Base-by-base conservation (phyloP, 2,797 vertebrate genomes). In the Microctenopoma steveboyesi region DNA sequence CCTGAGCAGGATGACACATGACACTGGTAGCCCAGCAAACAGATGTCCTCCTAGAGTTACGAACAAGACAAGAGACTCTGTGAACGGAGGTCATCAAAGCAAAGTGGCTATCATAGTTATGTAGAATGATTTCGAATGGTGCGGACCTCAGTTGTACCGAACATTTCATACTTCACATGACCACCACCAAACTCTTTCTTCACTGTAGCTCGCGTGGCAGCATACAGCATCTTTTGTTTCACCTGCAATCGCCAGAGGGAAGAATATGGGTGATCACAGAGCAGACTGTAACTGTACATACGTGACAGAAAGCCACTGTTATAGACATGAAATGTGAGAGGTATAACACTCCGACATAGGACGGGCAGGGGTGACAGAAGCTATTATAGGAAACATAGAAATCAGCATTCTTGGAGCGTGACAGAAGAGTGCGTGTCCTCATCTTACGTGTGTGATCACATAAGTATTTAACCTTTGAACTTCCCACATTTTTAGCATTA, bases 181-280 rank as follows among this genome's bases (percentile, higher is more conserved):
- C 98, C 98, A 0, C 98, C 98, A 0, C 98, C 98, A 80, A 99
- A 99, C 82, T 99, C 98, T 79, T 99, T 99, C 92, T 99, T 99
- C 86, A 99, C 96, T 0, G 97, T 99, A n/a, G 97, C 96, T 14
- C 98, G 94, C 0, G 98, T 99, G 69, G 97, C 98, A 0, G 98
- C 97, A 0, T 99, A 99, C 25, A 98, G 73, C 98, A 99, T 99
- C 94, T 99, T 99, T 77, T 97, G 96, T 91, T 98, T 96, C 46
- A 98, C 96, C 98, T 99, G 89, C 0, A 37, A 25, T 18, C 64
- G 52, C 45, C 45, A 68, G 54, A 79, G 47, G 6, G 14, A 4
- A 18, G 22, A 46, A 46, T 15, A 4, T 0, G 13, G 14, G 42
- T 43, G 5, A 43, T 15, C 42, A 15, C 13, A 43, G 7, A 46